Conservation (phyloP, 2,113 vertebrate genomes). For the Astur gentilis region DNA sequence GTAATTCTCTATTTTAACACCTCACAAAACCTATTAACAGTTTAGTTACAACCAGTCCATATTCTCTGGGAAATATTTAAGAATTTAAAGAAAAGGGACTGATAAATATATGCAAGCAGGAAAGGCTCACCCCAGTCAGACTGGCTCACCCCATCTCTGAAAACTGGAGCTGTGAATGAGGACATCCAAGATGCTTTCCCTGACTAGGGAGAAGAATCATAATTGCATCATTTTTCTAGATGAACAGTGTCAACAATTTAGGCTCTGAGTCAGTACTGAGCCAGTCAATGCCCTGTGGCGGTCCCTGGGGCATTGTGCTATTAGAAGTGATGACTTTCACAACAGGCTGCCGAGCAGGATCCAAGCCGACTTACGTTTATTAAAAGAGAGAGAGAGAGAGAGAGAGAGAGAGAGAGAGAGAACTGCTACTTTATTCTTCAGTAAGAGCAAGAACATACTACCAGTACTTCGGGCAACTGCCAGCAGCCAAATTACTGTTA, state of each 20-base stretch:
- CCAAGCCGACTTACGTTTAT: background rate
- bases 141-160: background rate
- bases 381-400: background rate
- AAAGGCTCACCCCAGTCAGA: background rate
- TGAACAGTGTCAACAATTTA: background rate
- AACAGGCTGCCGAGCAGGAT: background rate
- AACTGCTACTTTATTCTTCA: slow-evolving; percentile 14
- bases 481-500: slow-evolving; percentile 39
- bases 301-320: background rate
- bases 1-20: background rate
- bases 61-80: background rate
- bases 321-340: slow-evolving; percentile 34
- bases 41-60: background rate
- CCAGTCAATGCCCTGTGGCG: background rate
- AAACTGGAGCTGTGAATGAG: background rate
- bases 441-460: background rate
- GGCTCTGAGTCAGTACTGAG: slow-evolving; percentile 12
- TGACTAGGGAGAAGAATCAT: background rate
- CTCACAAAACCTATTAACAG: background rate
- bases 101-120: background rate
- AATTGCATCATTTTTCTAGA: slow-evolving; percentile 12
- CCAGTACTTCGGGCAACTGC: slow-evolving; percentile 32
- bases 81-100: background rate
- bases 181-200: background rate
- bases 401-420: background rate